Conservation (phyloP, 2,888 invertebrate genomes). For the Lissonota sp. region DNA sequence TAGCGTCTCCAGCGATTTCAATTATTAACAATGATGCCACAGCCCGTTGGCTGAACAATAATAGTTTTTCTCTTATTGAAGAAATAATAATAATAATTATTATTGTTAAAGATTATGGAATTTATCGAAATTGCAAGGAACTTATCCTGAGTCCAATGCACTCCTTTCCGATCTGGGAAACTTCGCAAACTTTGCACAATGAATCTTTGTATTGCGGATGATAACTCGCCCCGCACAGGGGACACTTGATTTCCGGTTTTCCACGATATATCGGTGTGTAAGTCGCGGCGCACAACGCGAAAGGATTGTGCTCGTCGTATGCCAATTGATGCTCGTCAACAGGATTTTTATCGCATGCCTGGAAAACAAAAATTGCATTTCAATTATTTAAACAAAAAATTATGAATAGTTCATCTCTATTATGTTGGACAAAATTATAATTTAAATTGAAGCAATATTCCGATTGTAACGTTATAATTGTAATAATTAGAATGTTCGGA, state of each 20-base stretch:
- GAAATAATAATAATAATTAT: conserved; percentile 20
- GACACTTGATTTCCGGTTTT: conserved; percentile 96
- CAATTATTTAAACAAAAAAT: background rate
- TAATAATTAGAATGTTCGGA: too few relatives aligned
- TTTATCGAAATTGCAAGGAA: conserved; percentile 87
- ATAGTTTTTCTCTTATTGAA: conserved; percentile 44
- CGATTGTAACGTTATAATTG: too few relatives aligned
- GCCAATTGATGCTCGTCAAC: conserved; percentile 94
- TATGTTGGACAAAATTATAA: too few relatives aligned
- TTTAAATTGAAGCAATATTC: too few relatives aligned
- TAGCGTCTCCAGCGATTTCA: conserved; percentile 11
- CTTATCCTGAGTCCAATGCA: conserved; percentile 95
- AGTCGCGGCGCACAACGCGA: conserved; percentile 95
- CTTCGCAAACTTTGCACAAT: conserved; percentile 93
- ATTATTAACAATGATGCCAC: conserved; percentile 32
- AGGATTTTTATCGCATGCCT: conserved; percentile 96
- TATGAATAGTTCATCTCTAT: too few relatives aligned
- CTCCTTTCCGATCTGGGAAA: conserved; percentile 96
- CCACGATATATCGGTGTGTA: conserved; percentile 98
- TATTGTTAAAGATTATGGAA: conserved; percentile 30
- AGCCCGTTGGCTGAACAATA: conserved; percentile 47
- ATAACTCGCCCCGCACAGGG: conserved; percentile 95
- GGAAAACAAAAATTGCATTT: conserved; percentile 71
- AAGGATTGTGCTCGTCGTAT: conserved; percentile 99
- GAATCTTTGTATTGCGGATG: conserved; percentile 94